A percentile compares a stretch with the other conserved stretches of the same genome.
Conservation (phyloP, 2,113 vertebrate genomes). For the Phodopus roborovskii region DNA sequence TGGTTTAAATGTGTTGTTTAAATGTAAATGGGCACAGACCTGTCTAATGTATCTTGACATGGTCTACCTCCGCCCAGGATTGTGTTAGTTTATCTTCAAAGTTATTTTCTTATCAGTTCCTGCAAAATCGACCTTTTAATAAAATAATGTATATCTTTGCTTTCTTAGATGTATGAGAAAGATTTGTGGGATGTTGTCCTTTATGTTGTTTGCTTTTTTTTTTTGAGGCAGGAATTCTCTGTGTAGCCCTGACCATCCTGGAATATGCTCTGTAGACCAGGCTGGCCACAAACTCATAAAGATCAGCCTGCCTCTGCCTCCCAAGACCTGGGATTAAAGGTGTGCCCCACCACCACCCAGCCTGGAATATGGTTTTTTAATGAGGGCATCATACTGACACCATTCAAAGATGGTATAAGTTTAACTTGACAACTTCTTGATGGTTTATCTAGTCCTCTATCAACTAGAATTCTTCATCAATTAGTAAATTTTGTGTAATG, state of each 20-base stretch:
- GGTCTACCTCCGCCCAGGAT: background rate
- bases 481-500: constrained; percentile 32
- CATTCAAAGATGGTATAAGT: background rate
- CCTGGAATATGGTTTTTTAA: background rate
- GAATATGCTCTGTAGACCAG: background rate
- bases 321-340: background rate
- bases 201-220: background rate
- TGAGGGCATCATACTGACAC: background rate
- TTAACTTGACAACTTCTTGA: constrained; percentile 40
- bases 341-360: too few species aligned
- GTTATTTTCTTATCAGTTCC: constrained; percentile 43
- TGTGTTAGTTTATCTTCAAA: constrained; percentile 11
- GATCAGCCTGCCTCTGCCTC: background rate
- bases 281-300: background rate
- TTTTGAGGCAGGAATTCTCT: background rate
- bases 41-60: background rate
- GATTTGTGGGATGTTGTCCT: background rate
- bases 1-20: constrained; percentile 46
- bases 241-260: background rate
- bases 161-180: constrained; percentile 28
- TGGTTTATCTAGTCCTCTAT: constrained; percentile 28
- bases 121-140: background rate
- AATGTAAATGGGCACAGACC: constrained; percentile 30
- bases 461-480: constrained; percentile 26
- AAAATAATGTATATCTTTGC: background rate